Percentiles rank a stretch among this genome's conserved stretches.
Evolutionary conservation across 2,113 vertebrate species (phyloP).

Genomic region (Gnathonemus longibarbis): DNA sequence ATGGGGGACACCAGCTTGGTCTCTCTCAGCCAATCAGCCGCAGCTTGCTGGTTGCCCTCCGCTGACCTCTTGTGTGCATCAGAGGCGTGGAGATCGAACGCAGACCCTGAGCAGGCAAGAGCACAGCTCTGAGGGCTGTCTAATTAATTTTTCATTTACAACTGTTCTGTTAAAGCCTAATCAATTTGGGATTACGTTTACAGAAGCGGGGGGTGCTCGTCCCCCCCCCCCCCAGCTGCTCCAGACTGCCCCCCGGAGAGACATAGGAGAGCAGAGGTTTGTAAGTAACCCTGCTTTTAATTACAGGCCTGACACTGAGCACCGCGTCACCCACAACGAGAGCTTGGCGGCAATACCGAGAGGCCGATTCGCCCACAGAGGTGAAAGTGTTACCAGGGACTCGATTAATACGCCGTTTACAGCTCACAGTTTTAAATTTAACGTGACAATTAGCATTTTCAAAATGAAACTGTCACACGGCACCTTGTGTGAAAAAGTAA

Average conservation of each 20-base stretch:
- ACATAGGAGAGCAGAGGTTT: slow-evolving; percentile 55
- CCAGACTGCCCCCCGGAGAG: slow-evolving; percentile 58
- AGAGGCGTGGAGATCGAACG: slow-evolving; percentile 58
- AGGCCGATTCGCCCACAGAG: background rate
- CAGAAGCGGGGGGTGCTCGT: slow-evolving; percentile 55
- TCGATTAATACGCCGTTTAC: background rate
- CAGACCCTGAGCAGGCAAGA: slow-evolving; percentile 57
- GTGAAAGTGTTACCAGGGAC: background rate
- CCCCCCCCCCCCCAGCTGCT: slow-evolving; percentile 55
- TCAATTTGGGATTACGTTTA: slow-evolving; percentile 75
- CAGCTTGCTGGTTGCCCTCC: slow-evolving; percentile 24
- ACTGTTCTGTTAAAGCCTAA: slow-evolving; percentile 68
- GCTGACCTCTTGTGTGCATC: slow-evolving; percentile 52
- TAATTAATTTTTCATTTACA: slow-evolving; percentile 80
- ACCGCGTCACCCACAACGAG: slow-evolving; percentile 35
- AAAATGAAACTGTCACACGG: background rate
- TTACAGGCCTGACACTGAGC: slow-evolving; percentile 57
- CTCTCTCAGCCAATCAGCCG: background rate
- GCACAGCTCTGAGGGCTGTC: slow-evolving; percentile 54
- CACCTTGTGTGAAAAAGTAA: background rate
- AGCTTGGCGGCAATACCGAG: slow-evolving; percentile 43
- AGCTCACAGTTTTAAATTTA: background rate
- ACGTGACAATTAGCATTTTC: background rate
- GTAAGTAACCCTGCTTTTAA: slow-evolving; percentile 68
- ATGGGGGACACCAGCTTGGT: background rate